Percentiles rank a stretch among this genome's conserved stretches.
These are phyloP conservation scores for Drosophila nannoptera DNA, from an alignment of 1,140 invertebrate species.

Conservation along the genomic window DNA sequence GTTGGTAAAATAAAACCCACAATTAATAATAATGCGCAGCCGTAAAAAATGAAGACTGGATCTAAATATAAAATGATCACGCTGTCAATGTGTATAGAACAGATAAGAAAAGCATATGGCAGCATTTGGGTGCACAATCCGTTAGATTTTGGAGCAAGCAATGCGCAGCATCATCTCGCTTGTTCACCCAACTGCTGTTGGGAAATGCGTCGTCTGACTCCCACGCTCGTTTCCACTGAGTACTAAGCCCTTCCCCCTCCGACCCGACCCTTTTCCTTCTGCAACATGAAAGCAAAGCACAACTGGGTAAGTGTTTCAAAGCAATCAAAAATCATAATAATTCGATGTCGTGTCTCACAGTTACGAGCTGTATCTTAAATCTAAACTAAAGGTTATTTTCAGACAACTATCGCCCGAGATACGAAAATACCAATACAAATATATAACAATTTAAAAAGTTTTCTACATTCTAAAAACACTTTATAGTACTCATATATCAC, in stretches of 20 bases:
- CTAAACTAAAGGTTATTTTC: constrained; percentile 65
- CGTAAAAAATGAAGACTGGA: constrained; percentile 19
- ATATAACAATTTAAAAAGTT: constrained; percentile 22
- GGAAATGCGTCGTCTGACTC: constrained; percentile 8
- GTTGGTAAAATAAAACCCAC: constrained; percentile 76
- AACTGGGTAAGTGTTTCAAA: constrained; percentile 49
- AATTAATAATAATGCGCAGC: constrained; percentile 50
- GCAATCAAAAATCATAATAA: constrained; percentile 27
- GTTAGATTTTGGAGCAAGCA: constrained; percentile 10
- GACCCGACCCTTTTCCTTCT: constrained; percentile 1
- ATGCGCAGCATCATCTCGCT: constrained; percentile 21
- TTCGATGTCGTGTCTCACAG: constrained; percentile 48
- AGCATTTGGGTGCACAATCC: constrained; percentile 48
- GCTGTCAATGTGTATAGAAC: constrained; percentile 26
- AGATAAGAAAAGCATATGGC: constrained; percentile 15
- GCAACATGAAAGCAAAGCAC: constrained; percentile 39
- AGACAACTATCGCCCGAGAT: constrained; percentile 37
- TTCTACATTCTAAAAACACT: constrained; percentile 11
- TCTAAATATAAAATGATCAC: constrained; percentile 66
- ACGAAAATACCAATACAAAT: constrained; percentile 11
- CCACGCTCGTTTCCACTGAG: constrained; percentile 24
- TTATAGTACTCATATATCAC: constrained; percentile 31
- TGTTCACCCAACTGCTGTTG: constrained; percentile 31
- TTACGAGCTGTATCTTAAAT: constrained; percentile 23
- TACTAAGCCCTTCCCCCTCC: constrained; percentile 21